Base-by-base conservation (phyloP, 2,888 invertebrate genomes). In the Leucophenga montana region DNA sequence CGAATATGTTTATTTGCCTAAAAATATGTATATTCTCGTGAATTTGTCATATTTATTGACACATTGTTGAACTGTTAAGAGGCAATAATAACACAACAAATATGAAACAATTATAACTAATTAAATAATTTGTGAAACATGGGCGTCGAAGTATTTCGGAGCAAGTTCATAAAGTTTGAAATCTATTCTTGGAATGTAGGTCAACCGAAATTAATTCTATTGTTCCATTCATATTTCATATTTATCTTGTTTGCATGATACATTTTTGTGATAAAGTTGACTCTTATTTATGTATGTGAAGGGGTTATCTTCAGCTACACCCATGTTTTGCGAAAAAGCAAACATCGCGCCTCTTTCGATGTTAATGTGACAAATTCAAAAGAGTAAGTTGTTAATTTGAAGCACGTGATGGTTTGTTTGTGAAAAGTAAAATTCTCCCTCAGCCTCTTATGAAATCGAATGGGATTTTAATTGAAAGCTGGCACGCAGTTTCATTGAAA, bases 81-180 rank as follows among this genome's bases (percentile, higher is more conserved):
- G 39, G 22, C 27, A 62, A 62, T 62, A 31, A 59, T n/a, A 59
- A 13, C 33, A 62, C 39, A 14, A 18, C 44, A 46, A 44, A 27
- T 27, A 4, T 27, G 14, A n/a, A 64, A 64, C 62, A 64, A 64
- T 64, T 64, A 64, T 22, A 64, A 48, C 22, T 46, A 64, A 64
- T 64, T 64, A n/a, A 64, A 48, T 61, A 44, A 48, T 64, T n/a
- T 48, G 46, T 48, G 18, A 13, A 14, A 48, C 48, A 64, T 14
- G 46, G n/a, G 22, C 20, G 46, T 62, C 33, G 16, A 22, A 22
- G 27, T 16, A 27, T 27, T 22, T 22, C 8, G n/a, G n/a, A n/a
- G n/a, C n/a, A n/a, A n/a, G n/a, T n/a, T n/a, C n/a, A n/a, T n/a
- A n/a, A n/a, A n/a, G 56, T 22, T 20, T 56, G 20, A 8, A 11